phyloP scores from a whole-genome alignment of 2,797 vertebrate species.

The Xenentodon cancila region DNA sequence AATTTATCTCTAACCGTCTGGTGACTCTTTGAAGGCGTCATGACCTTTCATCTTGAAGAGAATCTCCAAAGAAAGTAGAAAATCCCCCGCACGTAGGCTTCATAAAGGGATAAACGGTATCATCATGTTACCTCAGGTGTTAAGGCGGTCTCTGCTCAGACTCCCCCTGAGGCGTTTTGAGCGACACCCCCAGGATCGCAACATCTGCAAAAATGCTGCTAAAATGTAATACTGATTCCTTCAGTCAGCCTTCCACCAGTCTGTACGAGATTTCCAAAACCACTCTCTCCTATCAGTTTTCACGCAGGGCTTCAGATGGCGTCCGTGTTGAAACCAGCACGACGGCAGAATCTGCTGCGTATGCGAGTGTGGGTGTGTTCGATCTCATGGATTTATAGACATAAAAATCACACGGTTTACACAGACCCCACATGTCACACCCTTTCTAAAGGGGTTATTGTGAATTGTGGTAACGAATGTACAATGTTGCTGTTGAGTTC shows the following conservation, averaged over 20 bases:
- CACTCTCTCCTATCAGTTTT: slow-evolving; percentile 63
- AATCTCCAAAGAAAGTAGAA: slow-evolving; percentile 16
- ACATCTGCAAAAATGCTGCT: slow-evolving; percentile 76
- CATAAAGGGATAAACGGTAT: slow-evolving; percentile 1
- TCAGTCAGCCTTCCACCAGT: slow-evolving; percentile 51
- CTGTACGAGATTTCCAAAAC: slow-evolving; percentile 66
- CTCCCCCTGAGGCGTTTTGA: slow-evolving; percentile 52
- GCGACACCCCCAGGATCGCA: slow-evolving; percentile 52
- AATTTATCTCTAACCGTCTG: slow-evolving; percentile 71
- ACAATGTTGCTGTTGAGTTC: slow-evolving; percentile 43
- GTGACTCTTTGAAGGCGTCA: slow-evolving; percentile 49
- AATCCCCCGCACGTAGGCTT: slow-evolving; percentile 11
- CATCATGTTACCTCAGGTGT: slow-evolving; percentile 44
- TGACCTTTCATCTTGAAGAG: slow-evolving; percentile 46
- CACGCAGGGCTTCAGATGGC: slow-evolving; percentile 57
- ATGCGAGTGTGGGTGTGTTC: slow-evolving; percentile 5
- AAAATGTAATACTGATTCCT: slow-evolving; percentile 78
- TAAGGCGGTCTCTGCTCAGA: slow-evolving; percentile 24
- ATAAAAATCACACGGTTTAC: slow-evolving; percentile 58
- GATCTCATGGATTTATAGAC: slow-evolving; percentile 43
- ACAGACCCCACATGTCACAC: slow-evolving; percentile 52
- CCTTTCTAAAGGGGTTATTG: slow-evolving; percentile 29
- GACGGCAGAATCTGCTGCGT: slow-evolving; percentile 37
- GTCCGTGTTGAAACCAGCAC: slow-evolving; percentile 41
- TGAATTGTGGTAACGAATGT: slow-evolving; percentile 68